A percentile compares a stretch with the other conserved stretches of the same genome.
Evolutionary conservation across 2,113 vertebrate species (phyloP).

Genomic region (Actenoides lindsayi): DNA sequence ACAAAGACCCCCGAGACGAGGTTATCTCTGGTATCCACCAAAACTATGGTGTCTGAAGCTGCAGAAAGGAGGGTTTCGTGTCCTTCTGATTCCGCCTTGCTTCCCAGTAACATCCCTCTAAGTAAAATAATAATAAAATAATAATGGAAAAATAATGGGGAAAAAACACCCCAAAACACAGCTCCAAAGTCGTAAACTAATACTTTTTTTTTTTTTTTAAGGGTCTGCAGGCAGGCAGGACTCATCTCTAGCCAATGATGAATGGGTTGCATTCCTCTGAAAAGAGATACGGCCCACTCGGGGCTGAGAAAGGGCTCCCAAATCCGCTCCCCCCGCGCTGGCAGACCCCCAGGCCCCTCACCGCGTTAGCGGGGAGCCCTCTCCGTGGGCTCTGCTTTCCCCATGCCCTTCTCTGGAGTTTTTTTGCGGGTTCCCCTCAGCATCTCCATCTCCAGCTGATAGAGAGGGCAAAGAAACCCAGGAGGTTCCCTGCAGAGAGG

Average conservation of each 20-base stretch:
- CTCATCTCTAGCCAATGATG: not conserved
- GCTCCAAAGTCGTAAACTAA: no score
- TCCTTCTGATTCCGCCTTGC: not conserved
- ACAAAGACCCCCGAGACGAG: not conserved
- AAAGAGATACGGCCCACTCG: not conserved
- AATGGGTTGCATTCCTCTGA: not conserved
- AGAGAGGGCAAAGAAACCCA: not conserved
- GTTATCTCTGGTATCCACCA: not conserved
- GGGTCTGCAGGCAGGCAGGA: not conserved
- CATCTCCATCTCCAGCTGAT: not conserved
- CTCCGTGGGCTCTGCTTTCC: not conserved
- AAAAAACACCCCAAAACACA: not conserved
- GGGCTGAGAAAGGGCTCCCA: not conserved
- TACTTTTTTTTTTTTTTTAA: not conserved
- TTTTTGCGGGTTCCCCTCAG: not conserved
- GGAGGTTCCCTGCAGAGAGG: not conserved
- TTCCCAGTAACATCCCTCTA: not conserved
- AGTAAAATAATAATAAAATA: not conserved
- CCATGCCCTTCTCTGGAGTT: not conserved
- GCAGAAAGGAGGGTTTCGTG: not conserved
- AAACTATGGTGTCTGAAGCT: not conserved
- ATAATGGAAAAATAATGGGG: not conserved
- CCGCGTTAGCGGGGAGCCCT: accelerated
- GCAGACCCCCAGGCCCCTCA: not conserved
- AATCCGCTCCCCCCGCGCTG: not conserved